Conservation (phyloP, 2,797 vertebrate species). For the Tympanoctomys barrerae region DNA sequence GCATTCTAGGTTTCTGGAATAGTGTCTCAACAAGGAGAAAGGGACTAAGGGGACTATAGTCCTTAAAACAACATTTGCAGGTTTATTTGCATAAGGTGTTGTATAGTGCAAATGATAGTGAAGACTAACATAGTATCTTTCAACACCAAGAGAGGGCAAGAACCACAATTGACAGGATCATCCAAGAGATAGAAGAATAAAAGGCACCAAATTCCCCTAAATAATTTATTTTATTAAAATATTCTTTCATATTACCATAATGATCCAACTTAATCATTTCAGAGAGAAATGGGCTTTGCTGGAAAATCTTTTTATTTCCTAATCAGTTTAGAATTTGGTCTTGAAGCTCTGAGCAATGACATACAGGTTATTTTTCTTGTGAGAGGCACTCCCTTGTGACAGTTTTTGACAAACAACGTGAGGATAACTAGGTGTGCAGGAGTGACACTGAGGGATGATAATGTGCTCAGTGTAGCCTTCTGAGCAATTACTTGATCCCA, state of each 20-base stretch:
- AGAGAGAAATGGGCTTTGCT: conserved; percentile 65
- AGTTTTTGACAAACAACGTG: conserved; percentile 86
- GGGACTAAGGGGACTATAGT: neutral
- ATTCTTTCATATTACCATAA: conserved; percentile 51
- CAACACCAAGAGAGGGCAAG: neutral
- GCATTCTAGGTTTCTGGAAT: neutral
- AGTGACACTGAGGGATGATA: conserved; percentile 83
- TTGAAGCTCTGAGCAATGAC: conserved; percentile 79
- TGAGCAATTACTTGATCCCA: conserved; percentile 87
- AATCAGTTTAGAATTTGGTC: conserved; percentile 81
- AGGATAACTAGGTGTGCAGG: conserved; percentile 85
- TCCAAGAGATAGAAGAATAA: conserved; percentile 73
- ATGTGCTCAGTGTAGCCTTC: conserved; percentile 82
- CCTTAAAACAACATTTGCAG: conserved; percentile 40
- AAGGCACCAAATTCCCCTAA: conserved; percentile 48
- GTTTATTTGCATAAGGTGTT: conserved; percentile 47
- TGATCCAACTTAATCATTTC: conserved; percentile 67
- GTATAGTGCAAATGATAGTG: neutral
- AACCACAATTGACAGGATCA: conserved; percentile 69
- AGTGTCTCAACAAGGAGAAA: neutral
- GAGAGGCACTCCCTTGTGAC: conserved; percentile 83
- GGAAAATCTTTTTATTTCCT: conserved; percentile 66
- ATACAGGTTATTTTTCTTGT: conserved; percentile 85
- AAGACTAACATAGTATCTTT: conserved; percentile 52
- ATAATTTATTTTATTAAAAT: conserved; percentile 54